Percentiles rank a stretch among this genome's conserved stretches.
Conservation (phyloP, 2,797 vertebrate species). For the Poeciliopsis infans region DNA sequence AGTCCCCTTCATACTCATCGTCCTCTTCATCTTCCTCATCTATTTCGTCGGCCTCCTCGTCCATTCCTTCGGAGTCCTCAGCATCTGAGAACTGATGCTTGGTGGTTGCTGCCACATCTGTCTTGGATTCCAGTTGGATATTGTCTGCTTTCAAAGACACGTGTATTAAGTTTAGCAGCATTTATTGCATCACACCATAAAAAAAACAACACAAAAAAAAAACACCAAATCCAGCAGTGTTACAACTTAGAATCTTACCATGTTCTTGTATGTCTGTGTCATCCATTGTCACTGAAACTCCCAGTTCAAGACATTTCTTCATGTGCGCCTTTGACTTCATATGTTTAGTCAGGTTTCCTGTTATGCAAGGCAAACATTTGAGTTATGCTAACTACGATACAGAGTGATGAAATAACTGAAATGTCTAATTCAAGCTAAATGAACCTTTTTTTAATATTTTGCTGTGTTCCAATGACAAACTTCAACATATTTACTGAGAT, state of each 20-base stretch:
- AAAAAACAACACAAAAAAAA: too few relatives aligned
- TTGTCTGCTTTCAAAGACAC: slow-evolving; percentile 81
- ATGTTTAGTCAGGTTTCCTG: slow-evolving; percentile 99
- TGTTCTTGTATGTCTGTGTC: slow-evolving; percentile 92
- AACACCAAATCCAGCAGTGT: background rate
- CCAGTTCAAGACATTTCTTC: slow-evolving; percentile 99
- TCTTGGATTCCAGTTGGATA: slow-evolving; percentile 85
- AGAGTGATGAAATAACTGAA: background rate
- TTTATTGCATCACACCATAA: background rate
- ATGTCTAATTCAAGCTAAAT: background rate
- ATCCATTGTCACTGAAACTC: slow-evolving; percentile 94
- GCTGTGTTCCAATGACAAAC: background rate
- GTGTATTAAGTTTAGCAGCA: slow-evolving; percentile 9
- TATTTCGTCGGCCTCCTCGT: slow-evolving; percentile 93
- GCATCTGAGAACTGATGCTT: slow-evolving; percentile 98
- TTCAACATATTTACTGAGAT: background rate
- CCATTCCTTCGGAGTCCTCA: slow-evolving; percentile 91
- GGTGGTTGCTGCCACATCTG: slow-evolving; percentile 76
- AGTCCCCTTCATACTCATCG: slow-evolving; percentile 94
- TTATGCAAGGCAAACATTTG: background rate
- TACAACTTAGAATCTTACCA: slow-evolving; percentile 76
- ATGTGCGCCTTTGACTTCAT: slow-evolving; percentile 99
- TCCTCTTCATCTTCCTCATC: slow-evolving; percentile 97
- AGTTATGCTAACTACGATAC: background rate
- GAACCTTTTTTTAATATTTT: background rate